These are phyloP conservation scores for Unio delphinus DNA, from an alignment of 2,888 invertebrate species.

Conservation along the genomic window DNA sequence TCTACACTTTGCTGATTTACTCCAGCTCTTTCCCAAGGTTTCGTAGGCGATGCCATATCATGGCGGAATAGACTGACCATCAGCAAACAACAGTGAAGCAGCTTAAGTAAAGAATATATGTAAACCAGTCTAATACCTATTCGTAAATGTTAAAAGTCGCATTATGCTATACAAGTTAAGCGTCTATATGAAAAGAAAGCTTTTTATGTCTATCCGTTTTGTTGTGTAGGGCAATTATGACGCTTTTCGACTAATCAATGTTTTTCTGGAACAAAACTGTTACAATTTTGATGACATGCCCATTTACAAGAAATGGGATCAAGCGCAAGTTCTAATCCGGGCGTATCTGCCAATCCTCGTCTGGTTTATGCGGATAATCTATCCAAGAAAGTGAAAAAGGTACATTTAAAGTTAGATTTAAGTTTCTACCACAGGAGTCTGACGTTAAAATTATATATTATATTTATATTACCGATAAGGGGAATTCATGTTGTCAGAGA, in stretches of 20 bases:
- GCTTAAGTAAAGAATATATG: no score
- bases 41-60: slow-evolving; percentile 61
- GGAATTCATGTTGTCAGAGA: no score
- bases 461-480: no score
- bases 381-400: slow-evolving; percentile 47
- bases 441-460: no score
- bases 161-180: no score
- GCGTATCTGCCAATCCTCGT: slow-evolving; percentile 53
- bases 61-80: neutral
- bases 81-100: no score
- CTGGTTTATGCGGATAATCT: slow-evolving; percentile 44
- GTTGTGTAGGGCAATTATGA: slow-evolving; percentile 41
- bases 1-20: slow-evolving; percentile 53
- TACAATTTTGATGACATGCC: neutral
- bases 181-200: neutral
- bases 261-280: neutral
- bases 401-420: slow-evolving; percentile 1
- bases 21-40: slow-evolving; percentile 67
- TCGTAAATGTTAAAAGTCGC: no score
- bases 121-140: no score
- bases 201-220: slow-evolving; percentile 14
- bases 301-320: slow-evolving; percentile 40
- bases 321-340: slow-evolving; percentile 43
- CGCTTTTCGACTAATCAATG: slow-evolving; percentile 16
- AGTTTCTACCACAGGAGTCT: neutral